A percentile compares a stretch with the other conserved stretches of the same genome.
Conservation (phyloP, 1,140 invertebrate genomes). For the Platyura marginata region DNA sequence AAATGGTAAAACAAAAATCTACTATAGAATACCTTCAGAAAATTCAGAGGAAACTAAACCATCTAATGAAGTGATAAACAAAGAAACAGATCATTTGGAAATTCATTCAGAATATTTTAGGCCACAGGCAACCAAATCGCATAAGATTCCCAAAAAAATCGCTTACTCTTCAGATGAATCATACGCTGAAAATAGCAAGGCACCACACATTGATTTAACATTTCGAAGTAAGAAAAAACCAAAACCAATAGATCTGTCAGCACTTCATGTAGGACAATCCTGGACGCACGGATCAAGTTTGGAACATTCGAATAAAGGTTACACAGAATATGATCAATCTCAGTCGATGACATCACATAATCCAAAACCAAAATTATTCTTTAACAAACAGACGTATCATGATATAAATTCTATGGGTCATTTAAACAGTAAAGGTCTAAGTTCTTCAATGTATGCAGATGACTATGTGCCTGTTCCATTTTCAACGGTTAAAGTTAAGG, state of each 20-base stretch:
- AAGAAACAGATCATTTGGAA: not conserved
- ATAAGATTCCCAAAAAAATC: not conserved
- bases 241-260: conserved; percentile 3
- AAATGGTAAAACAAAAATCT: conserved; percentile 11
- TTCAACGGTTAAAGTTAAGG: conserved; percentile 1
- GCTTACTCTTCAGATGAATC: not conserved
- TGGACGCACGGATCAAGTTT: not conserved
- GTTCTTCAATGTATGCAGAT: not conserved
- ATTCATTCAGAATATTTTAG: not conserved
- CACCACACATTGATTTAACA: not conserved
- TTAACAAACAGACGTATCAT: conserved; percentile 22
- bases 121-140: not conserved
- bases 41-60: not conserved
- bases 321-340: not conserved
- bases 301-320: not conserved
- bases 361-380: conserved; percentile 19
- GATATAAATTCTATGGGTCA: conserved; percentile 21
- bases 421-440: conserved; percentile 6
- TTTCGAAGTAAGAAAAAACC: not conserved
- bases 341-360: conserved; percentile 20
- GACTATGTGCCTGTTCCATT: conserved; percentile 8
- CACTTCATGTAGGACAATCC: conserved; percentile 3
- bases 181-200: not conserved
- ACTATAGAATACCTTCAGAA: conserved; percentile 11
- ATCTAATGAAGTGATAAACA: conserved; percentile 12